Base-by-base conservation (phyloP, 1,140 invertebrate species). In the Eulimnadia texana region DNA sequence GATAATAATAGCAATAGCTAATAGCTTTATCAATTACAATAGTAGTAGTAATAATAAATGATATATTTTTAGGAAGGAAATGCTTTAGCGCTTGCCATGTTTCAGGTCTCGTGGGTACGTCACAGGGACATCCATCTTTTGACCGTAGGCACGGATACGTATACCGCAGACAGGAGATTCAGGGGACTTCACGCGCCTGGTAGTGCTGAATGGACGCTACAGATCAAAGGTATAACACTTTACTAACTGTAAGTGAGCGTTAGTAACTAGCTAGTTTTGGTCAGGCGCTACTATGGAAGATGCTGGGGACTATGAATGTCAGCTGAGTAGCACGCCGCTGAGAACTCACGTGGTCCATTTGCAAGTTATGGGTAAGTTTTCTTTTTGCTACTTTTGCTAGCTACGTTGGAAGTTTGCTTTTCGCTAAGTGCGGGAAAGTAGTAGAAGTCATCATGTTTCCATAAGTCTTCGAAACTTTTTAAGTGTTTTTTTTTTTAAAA, bases 151-250 rank as follows among this genome's bases (percentile, higher is more conserved):
- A 56, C 54, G 1, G 68, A 65, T 49, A 65, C 66, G 13, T 69
- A 68, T 42, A 69, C 66, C 0, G 64, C 58, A 1, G 68, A 69
- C 33, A 60, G 65, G 33, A 25, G 68, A 9, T 69, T 66, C 51
- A 57, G 64, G 1, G 61, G 64, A 0, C 62, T 64, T 16, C 66
- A 69, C 55, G 64, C 66, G 54, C 67, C 67, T 66, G 29, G 61
- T 57, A 82, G 84, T 19, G 87, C 92, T 71, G 89, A 93, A 74
- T 94, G 89, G 90, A 90, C 83, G 63, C 79, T 93, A 51, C 83
- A 88, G 75, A 88, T 92, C 70, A 88, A 88, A 27, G 65, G 60
- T 58, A 56, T 3, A 11, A 16, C 49, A 22, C 50, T 63, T 23
- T 19, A 42, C 33, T 42, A 42, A 6, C 33, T 42, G 16, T 42